Evolutionary conservation across 1,140 invertebrate species (phyloP), one percentile per base, ranked within the genome.

Genomic region (Tetranychus cinnabarinus): DNA sequence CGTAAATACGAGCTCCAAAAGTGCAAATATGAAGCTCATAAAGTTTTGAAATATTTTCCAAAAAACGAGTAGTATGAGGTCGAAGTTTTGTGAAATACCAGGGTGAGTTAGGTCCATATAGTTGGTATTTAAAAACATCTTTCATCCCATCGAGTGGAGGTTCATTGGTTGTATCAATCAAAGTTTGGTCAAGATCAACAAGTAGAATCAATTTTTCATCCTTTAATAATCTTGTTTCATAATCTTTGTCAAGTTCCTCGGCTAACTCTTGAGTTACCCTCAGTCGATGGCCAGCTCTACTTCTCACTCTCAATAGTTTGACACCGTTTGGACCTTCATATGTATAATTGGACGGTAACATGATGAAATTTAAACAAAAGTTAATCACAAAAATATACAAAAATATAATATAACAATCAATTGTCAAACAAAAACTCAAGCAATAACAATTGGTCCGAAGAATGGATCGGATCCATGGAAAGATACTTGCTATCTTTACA

Each of bases 21-120:
- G 93, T 98, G 72, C 90, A 95, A 66, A 98, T 96, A 72, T 99
- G 96, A 31, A 98, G 75, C 74, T 99, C 92, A 75, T 88, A 99
- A 60, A 83, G 78, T 64, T 82, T 77, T 35, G 85, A 84, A 66
- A 97, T 85, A 36, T 82, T 81, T 63, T 82, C 78, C 15, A 99
- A 71, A 72, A 99, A 98, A 54, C 82, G 75, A 35, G 80, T 71
- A 0, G 91, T 95, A 56, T 84, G 80, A 23, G 95, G 93, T 48
- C 95, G 76, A 58, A 97, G 75, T 64, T 88, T 78, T 13, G 95
- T 97, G 69, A 96, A 92, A 74, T 97, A 97, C 88, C 87, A 95
- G 2, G 81, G 79, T 65, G 82, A 77, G 71, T 80, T 72, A 62
- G 79, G 75, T 4, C 85, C 83, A 70, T 85, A 81, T 6, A 97